Conservation (phyloP, 2,888 invertebrate genomes). For the Drosophila quinaria region DNA sequence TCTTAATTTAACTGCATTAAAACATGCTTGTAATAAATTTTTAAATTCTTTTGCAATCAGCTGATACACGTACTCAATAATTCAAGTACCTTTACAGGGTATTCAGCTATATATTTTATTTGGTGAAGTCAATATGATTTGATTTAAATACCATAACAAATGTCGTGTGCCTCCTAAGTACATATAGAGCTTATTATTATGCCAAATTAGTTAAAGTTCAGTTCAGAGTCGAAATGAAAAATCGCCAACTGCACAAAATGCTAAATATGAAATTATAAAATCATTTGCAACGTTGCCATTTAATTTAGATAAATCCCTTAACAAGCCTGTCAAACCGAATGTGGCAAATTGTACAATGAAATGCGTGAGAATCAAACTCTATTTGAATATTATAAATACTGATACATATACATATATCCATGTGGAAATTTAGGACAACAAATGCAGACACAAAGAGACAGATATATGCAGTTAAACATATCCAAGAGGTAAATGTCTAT, state of each 20-base stretch:
- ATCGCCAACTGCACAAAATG: constrained; percentile 18
- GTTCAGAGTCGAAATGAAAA: constrained; percentile 4
- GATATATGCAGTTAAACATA: constrained; percentile 38
- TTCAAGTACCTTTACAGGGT: neutral
- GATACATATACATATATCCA: constrained; percentile 9
- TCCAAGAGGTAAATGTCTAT: constrained; percentile 58
- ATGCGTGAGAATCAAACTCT: constrained; percentile 33
- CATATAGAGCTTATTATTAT: constrained; percentile 71
- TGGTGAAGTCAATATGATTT: constrained; percentile 14
- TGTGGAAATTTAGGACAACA: neutral
- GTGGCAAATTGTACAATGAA: constrained; percentile 52
- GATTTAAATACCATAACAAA: constrained; percentile 34
- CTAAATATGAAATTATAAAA: constrained; percentile 30
- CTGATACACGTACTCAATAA: neutral
- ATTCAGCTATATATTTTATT: neutral
- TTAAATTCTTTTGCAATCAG: neutral
- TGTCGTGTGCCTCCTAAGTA: constrained; percentile 64
- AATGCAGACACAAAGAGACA: constrained; percentile 2
- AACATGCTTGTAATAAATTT: neutral
- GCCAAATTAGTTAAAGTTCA: constrained; percentile 60
- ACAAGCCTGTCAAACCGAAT: constrained; percentile 26
- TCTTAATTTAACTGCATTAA: neutral
- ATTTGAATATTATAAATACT: constrained; percentile 23
- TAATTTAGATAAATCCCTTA: constrained; percentile 38
- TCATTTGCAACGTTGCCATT: constrained; percentile 63